Evolutionary conservation across 2,888 invertebrate genomes (phyloP), one percentile per base, ranked within the genome.

Genomic region (Drosophila cognata): DNA sequence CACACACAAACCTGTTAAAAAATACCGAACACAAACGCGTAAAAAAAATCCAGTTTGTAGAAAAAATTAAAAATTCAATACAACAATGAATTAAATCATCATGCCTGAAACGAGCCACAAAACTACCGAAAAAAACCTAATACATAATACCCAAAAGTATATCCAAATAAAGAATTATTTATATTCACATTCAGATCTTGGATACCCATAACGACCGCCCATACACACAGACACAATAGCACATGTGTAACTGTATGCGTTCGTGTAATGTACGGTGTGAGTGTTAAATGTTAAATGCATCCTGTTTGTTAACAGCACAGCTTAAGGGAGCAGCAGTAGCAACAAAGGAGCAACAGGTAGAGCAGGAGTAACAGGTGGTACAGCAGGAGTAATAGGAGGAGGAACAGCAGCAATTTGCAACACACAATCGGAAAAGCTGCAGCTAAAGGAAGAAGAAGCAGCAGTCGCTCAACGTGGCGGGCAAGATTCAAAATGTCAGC

Each of bases 111-210:
- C 38, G 36, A 55, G 13, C 28, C 10, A 21, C n/a, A 55, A 25
- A 18, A 38, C 18, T 35, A 33, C 33, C 5, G 10, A 11, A 21
- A 33, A 2, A 18, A 46, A 31, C 4, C 25, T 2, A 35, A 35
- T 35, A n/a, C 13, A 11, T 48, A 11, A 50, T 25, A 10, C 10
- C 5, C 18, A 28, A 28, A 50, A 50, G 48, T 16, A 8, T 46
- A 25, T 46, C 16, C 16, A 46, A 46, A 46, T 46, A 46, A 46
- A 1, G 1, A 53, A 16, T 31, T 67, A 48, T 55, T 38, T 46
- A 25, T 67, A 38, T 67, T 55, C 33, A 28, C 28, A 50, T 67
- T 67, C 33, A 68, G 67, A 67, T 67, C 10, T 67, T 55, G 67
- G 48, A n/a, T 18, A 46, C 21, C 31, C 29, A n/a, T n/a, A n/a